These are phyloP conservation scores for Ferdinandea cuprea DNA, from an alignment of 2,888 invertebrate genomes.

Conservation along the genomic window DNA sequence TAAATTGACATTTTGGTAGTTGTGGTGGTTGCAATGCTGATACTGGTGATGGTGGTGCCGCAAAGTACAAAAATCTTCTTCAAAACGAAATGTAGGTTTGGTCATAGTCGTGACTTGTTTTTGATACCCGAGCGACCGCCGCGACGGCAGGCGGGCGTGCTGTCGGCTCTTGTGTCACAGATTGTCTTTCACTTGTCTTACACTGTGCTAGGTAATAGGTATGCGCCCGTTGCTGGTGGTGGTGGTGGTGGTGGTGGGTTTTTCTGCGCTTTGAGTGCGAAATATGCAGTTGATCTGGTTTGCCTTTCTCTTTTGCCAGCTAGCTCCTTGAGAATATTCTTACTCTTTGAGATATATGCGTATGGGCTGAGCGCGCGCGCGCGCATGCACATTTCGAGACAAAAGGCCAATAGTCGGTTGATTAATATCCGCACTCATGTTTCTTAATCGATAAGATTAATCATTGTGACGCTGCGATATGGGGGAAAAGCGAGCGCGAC, in stretches of 20 bases:
- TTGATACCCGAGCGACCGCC: constrained; percentile 49
- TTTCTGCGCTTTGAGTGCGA: constrained; percentile 54
- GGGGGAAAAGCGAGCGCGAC: constrained; percentile 4
- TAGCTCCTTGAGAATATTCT: constrained; percentile 70
- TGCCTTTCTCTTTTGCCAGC: constrained; percentile 72
- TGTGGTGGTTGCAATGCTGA: constrained; percentile 6
- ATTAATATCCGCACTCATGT: constrained; percentile 72
- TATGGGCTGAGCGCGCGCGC: constrained; percentile 31
- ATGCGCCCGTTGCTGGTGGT: constrained; percentile 6
- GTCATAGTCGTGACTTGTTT: constrained; percentile 71
- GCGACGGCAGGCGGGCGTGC: constrained; percentile 68
- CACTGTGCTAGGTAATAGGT: constrained; percentile 42
- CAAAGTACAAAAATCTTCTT: constrained; percentile 57
- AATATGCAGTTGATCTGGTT: constrained; percentile 74
- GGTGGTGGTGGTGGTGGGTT: constrained; percentile 44
- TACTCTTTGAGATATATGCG: constrained; percentile 22
- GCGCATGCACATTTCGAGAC: constrained; percentile 46
- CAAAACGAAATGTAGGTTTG: constrained; percentile 73
- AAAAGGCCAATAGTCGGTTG: constrained; percentile 66
- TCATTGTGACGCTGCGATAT: constrained; percentile 60
- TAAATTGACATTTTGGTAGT: constrained; percentile 70
- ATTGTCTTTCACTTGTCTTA: constrained; percentile 71
- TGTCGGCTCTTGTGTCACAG: constrained; percentile 70
- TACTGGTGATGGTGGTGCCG: constrained; percentile 10
- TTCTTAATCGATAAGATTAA: constrained; percentile 71